Evolutionary conservation across 2,797 vertebrate genomes (phyloP), one percentile per base, ranked within the genome.

Genomic region (Poecilia wingei): DNA sequence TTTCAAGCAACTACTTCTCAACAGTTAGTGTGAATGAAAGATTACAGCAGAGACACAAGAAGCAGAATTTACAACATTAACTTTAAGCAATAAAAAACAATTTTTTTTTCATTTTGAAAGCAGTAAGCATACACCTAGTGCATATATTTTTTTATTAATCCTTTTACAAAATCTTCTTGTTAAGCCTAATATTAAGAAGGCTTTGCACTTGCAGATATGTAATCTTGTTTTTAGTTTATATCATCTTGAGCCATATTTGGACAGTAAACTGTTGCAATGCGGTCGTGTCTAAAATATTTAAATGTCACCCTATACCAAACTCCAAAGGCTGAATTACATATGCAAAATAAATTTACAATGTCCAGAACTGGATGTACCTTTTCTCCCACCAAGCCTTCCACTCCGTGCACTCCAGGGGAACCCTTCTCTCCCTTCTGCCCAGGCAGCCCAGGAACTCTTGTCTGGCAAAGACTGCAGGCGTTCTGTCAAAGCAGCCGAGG

Each of bases 401-500:
- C 85, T 75, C 96, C 96, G 46, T 90, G 93, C 74, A 57, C 90
- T 68, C 96, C 96, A 1, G 77, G n/a, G 2, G 84, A 84, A 36
- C 95, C 95, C 70, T 96, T 96, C 73, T 97, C 96, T 78, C 96
- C 96, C 90, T 96, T 97, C 91, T 93, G 93, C 72, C 95, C 96
- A 68, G 95, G 95, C 76, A 96, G 90, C 55, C 96, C 95, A 1
- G 96, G 95, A 43, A 95, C 89, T 86, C 91, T 94, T n/a, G 86
- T 86, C 89, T 96, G 95, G 86, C 96, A 97, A 83, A 93, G 90
- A 86, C 95, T 96, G 94, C 96, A 98, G 91, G 97, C 95, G 79
- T 97, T 98, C 96, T 97, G 89, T 79, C 83, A 79, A 78, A 4
- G 70, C 66, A 82, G 77, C 75, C 47, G 66, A 83, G 74, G 75